phyloP scores from a whole-genome alignment of 2,113 vertebrate genomes.

The Thymallus thymallus region DNA sequence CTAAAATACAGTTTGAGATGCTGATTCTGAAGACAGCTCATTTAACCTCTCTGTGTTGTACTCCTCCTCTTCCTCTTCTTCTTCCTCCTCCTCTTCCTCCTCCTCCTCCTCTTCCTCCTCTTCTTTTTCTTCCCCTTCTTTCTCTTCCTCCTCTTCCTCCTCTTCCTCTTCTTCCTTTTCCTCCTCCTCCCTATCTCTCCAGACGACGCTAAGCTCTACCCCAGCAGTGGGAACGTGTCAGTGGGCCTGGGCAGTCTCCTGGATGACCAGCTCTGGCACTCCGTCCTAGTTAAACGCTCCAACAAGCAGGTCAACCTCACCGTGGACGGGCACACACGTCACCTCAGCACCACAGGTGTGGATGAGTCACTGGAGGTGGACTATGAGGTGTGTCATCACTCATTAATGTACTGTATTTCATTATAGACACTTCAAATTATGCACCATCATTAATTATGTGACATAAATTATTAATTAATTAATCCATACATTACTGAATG shows the following conservation, averaged over 20 bases:
- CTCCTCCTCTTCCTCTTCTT: too few species aligned
- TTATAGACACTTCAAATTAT: constrained; percentile 7
- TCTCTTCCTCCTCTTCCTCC: too few species aligned
- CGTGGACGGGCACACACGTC: constrained; percentile 80
- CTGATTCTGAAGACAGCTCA: too few species aligned
- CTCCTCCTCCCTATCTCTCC: not conserved
- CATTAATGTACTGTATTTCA: not conserved
- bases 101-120: too few species aligned
- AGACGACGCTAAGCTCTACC: constrained; percentile 80
- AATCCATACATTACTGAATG: too few species aligned
- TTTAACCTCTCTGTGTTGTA: too few species aligned
- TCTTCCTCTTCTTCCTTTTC: too few species aligned
- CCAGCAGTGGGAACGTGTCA: constrained; percentile 67
- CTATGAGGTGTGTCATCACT: constrained; percentile 79
- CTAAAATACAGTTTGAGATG: not conserved
- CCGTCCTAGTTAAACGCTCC: constrained; percentile 82
- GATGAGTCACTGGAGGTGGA: constrained; percentile 83
- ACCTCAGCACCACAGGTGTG: constrained; percentile 78
- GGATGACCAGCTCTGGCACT: constrained; percentile 88
- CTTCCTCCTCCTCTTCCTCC: too few species aligned
- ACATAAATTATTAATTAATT: too few species aligned
- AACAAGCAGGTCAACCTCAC: constrained; percentile 88
- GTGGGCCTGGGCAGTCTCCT: constrained; percentile 80
- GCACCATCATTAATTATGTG: not conserved
- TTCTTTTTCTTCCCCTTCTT: not conserved